These are phyloP conservation scores for Mellilla xanthometata DNA, from an alignment of 2,888 invertebrate species.

Conservation along the genomic window DNA sequence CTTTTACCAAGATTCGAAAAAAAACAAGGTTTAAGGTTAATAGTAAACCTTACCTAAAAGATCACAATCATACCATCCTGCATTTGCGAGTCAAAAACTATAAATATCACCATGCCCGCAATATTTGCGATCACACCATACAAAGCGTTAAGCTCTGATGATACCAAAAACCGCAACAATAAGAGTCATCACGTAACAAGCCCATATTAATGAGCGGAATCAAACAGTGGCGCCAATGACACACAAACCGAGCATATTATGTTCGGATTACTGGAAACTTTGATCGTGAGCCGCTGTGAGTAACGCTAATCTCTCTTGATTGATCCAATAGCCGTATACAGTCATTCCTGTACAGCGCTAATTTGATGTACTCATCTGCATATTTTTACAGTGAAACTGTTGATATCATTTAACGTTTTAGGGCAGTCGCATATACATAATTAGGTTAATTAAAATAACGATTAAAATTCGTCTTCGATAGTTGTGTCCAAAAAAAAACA, in stretches of 20 bases:
- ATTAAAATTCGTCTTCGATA: no score
- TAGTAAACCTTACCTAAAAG: no score
- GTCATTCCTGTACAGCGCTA: constrained; percentile 40
- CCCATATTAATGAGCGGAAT: constrained; percentile 62
- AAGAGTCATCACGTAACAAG: constrained; percentile 40
- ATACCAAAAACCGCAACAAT: constrained; percentile 38
- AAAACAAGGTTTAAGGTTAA: no score
- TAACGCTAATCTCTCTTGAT: constrained; percentile 42
- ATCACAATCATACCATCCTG: no score
- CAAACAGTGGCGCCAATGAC: constrained; percentile 65
- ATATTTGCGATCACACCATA: constrained; percentile 7
- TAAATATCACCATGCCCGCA: constrained; percentile 1
- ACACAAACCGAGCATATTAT: constrained; percentile 46
- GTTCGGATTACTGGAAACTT: constrained; percentile 52
- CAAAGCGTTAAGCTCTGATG: constrained; percentile 23
- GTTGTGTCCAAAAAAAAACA: no score
- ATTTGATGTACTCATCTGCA: constrained; percentile 26
- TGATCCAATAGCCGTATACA: constrained; percentile 38
- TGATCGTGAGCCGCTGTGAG: constrained; percentile 41
- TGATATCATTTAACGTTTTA: constrained; percentile 1
- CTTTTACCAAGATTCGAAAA: no score
- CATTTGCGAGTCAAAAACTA: neutral
- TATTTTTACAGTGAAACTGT: constrained; percentile 27
- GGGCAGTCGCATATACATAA: neutral
- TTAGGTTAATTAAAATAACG: no score